Base-by-base conservation (phyloP, 2,797 vertebrate species). In the Gobionotothen gibberifrons region DNA sequence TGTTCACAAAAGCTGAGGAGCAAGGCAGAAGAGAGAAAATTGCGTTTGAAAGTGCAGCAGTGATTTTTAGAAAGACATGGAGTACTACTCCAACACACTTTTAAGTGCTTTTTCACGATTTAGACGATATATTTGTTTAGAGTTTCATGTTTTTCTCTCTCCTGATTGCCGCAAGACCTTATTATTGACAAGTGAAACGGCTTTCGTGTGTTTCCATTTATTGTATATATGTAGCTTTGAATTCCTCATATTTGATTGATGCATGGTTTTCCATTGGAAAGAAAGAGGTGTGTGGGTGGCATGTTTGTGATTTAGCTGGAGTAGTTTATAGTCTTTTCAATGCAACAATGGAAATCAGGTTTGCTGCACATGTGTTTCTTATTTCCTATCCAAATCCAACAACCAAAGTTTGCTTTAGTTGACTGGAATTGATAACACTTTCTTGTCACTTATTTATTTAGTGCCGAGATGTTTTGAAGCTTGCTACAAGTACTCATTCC, bases 391-490 rank as follows among this genome's bases (percentile, higher is more conserved):
- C 49, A 8, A 11, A 9, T 42, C 46, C 72, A 46, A 51, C 53
- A 73, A 36, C 83, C 59, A 57, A 76, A 74, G 69, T 90, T 89
- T 83, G 51, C 69, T 88, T 84, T 69, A 65, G 71, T 56, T 19
- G 39, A 58, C 76, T 77, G 66, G 44, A 86, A 78, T 66, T 62
- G 72, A 88, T 85, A 69, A 62, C 79, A 85, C 56, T 74, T 78
- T 71, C 52, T 76, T 55, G 78, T 82, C 61, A 73, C 68, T 85
- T 83, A 83, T 87, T 90, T 86, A 86, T 90, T 86, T 90, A 74
- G 74, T 65, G 72, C 65, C 69, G 52, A 67, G 56, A 83, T 84
- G 77, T 86, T 86, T 87, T 83, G 77, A 84, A 85, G 78, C 83
- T 76, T 15, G 71, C 78, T 83, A 83, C 83, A 84, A 85, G 81